These are phyloP conservation scores for Philhelius pedissequus DNA, from an alignment of 2,888 invertebrate species.

Conservation along the genomic window DNA sequence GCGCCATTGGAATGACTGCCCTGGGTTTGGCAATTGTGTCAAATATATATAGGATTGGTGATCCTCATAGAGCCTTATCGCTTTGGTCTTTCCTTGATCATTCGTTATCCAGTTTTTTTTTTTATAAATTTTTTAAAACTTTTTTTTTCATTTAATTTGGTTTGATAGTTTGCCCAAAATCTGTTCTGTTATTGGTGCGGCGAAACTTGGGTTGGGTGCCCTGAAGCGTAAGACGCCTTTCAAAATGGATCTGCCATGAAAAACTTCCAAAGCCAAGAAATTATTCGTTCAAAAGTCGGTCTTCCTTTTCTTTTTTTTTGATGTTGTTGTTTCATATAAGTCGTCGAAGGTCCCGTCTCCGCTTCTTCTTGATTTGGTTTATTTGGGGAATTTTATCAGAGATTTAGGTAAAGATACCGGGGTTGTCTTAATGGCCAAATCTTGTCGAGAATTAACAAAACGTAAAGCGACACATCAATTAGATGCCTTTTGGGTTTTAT, in stretches of 20 bases:
- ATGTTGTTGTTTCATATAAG: background rate
- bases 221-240: conserved; percentile 63
- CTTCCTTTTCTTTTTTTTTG: conserved; percentile 6
- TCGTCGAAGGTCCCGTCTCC: background rate
- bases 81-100: conserved; percentile 34
- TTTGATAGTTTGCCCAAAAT: conserved; percentile 41
- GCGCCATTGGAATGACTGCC: conserved; percentile 21
- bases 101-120: conserved; percentile 46
- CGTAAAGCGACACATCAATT: conserved; percentile 86
- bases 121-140: background rate
- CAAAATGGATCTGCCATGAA: conserved; percentile 62
- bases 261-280: conserved; percentile 48
- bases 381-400: conserved; percentile 65
- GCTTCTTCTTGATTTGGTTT: conserved; percentile 31
- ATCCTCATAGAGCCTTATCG: conserved; percentile 54
- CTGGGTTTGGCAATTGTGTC: conserved; percentile 47
- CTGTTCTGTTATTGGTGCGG: conserved; percentile 50
- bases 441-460: conserved; percentile 85
- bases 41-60: conserved; percentile 35
- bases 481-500: conserved; percentile 76
- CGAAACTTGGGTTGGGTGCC: conserved; percentile 46
- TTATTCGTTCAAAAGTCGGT: conserved; percentile 57
- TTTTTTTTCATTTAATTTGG: conserved; percentile 13
- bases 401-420: conserved; percentile 74
- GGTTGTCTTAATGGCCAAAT: conserved; percentile 86